Conservation (phyloP, 2,797 vertebrate genomes). For the Oreochromis grahami region DNA sequence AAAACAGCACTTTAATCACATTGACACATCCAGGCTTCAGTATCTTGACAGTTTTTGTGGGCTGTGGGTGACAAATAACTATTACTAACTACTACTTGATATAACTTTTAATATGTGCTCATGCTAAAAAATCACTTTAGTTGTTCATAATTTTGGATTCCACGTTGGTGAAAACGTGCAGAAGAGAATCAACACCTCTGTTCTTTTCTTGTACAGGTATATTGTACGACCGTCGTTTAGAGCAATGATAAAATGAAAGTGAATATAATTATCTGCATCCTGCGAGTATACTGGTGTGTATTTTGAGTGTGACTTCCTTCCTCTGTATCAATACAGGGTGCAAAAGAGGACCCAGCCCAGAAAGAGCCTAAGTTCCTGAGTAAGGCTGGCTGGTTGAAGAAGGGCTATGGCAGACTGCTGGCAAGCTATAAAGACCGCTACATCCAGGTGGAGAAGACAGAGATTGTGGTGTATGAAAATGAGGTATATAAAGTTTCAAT, state of each 20-base stretch:
- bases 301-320: constrained; percentile 30
- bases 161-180: background rate
- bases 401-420: constrained; percentile 83
- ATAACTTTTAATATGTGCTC: background rate
- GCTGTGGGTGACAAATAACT: background rate
- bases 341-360: constrained; percentile 78
- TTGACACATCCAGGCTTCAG: background rate
- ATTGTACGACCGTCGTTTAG: background rate
- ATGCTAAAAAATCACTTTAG: background rate
- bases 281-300: background rate
- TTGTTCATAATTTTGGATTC: background rate
- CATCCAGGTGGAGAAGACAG: constrained; percentile 84
- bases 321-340: constrained; percentile 56
- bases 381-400: constrained; percentile 94
- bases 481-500: constrained; percentile 76
- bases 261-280: background rate
- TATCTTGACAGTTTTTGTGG: background rate
- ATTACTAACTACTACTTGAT: background rate
- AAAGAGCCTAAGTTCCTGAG: constrained; percentile 63
- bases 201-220: background rate
- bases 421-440: constrained; percentile 90
- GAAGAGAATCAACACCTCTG: background rate
- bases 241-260: background rate
- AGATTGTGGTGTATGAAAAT: constrained; percentile 85
- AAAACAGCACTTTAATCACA: background rate